phyloP scores from a whole-genome alignment of 2,113 vertebrate species.

The Piaya cayana region DNA sequence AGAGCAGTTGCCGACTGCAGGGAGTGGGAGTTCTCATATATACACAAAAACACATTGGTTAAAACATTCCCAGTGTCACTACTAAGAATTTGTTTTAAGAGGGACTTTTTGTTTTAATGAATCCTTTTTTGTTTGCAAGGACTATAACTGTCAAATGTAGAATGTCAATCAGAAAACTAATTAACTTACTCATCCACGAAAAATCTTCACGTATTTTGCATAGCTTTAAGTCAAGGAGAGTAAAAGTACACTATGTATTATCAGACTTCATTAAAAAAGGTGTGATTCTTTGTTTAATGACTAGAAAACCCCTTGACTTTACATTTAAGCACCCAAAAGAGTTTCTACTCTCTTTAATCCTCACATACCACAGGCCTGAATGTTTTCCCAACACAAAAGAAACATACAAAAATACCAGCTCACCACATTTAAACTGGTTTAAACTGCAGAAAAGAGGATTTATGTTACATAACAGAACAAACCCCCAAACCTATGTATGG shows the following conservation, averaged over 20 bases:
- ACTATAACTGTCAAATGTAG: not conserved
- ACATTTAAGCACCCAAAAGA: not conserved
- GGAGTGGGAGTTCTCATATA: not conserved
- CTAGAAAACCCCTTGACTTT: not conserved
- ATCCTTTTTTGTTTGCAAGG: not conserved
- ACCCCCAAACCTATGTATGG: not conserved
- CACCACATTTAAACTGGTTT: not conserved
- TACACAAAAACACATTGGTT: not conserved
- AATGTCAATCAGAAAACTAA: slow-evolving; percentile 31
- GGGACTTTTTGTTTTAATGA: not conserved
- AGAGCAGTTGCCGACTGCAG: not conserved
- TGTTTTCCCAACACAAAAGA: not conserved
- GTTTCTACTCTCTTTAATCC: not conserved
- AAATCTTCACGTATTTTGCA: not conserved
- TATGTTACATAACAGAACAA: not conserved
- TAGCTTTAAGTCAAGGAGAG: not conserved
- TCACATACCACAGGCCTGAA: not conserved
- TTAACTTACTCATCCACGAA: not conserved
- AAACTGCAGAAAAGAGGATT: not conserved
- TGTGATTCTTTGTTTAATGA: not conserved
- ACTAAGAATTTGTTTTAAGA: not conserved
- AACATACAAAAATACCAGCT: not conserved
- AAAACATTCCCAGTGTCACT: not conserved
- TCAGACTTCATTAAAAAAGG: not conserved
- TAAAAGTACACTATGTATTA: not conserved